Evolutionary conservation across 2,888 invertebrate species (phyloP).

Genomic region (Eledona agricola): DNA sequence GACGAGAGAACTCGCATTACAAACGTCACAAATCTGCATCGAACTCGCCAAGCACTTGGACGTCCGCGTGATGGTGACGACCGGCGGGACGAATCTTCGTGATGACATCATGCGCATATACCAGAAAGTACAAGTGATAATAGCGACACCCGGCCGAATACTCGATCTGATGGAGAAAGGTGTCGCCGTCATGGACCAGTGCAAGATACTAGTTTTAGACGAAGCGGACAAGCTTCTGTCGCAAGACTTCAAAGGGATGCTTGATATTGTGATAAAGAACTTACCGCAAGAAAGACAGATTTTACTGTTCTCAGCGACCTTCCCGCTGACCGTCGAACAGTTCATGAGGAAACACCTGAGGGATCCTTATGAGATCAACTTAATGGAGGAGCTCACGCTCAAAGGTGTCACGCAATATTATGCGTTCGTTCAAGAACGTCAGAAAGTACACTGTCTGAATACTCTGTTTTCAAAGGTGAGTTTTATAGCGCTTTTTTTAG

Average conservation of each 20-base stretch:
- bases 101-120: conserved; percentile 99
- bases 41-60: conserved; percentile 98
- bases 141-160: conserved; percentile 99
- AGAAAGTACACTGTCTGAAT: conserved; percentile 99
- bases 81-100: conserved; percentile 96
- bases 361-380: conserved; percentile 98
- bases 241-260: conserved; percentile 96
- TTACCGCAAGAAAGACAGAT: conserved; percentile 97
- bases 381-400: conserved; percentile 99
- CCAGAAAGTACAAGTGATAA: conserved; percentile 98
- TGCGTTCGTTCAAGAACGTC: conserved; percentile 99
- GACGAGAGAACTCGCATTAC: conserved; percentile 97
- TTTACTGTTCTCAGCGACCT: conserved; percentile 98
- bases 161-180: conserved; percentile 98
- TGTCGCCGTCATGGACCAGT: conserved; percentile 84
- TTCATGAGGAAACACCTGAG: conserved; percentile 98
- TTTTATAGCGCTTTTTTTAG: no score
- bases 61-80: conserved; percentile 98
- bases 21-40: conserved; percentile 99
- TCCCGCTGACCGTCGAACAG: conserved; percentile 97
- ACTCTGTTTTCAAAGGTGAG: conserved; percentile 97
- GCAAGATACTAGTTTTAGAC: conserved; percentile 96
- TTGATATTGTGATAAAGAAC: conserved; percentile 95
- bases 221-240: conserved; percentile 99
- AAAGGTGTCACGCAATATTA: conserved; percentile 99